Percentiles rank a stretch among this genome's conserved stretches.
phyloP scores from a whole-genome alignment of 2,113 vertebrate genomes.

The Aix galericulata region DNA sequence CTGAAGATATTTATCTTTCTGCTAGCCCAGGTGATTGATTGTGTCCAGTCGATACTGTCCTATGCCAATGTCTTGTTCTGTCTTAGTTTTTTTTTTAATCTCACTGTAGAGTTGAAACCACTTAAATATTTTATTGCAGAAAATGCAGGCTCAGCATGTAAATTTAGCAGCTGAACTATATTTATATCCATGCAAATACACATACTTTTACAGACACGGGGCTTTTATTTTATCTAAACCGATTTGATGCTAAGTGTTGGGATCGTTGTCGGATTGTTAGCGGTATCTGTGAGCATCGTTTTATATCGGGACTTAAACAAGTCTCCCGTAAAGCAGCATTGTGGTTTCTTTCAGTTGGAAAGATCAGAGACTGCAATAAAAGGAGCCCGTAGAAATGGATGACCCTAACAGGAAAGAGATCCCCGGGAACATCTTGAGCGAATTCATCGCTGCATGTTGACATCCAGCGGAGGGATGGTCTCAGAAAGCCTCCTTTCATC shows the following conservation, averaged over 20 bases:
- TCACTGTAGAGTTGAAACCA: slow-evolving; percentile 16
- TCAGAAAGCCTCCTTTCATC: slow-evolving; percentile 41
- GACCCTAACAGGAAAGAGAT: background rate
- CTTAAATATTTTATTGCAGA: slow-evolving; percentile 71
- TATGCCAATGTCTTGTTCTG: slow-evolving; percentile 27
- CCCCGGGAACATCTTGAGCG: slow-evolving; percentile 14
- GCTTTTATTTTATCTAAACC: background rate
- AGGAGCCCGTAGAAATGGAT: background rate
- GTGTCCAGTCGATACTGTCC: slow-evolving; percentile 14
- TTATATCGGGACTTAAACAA: slow-evolving; percentile 4
- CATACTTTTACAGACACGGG: background rate
- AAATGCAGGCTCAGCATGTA: slow-evolving; percentile 39
- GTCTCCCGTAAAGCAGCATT: background rate
- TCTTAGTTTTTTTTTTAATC: background rate
- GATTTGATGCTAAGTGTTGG: background rate
- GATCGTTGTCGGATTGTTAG: slow-evolving; percentile 10
- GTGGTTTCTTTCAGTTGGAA: background rate
- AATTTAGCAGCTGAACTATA: slow-evolving; percentile 17
- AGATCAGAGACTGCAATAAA: background rate
- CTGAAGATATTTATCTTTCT: background rate
- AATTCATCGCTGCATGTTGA: slow-evolving; percentile 16
- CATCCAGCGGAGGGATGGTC: background rate
- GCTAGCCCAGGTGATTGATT: background rate
- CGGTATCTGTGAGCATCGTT: background rate
- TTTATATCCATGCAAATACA: background rate